Percentiles rank a stretch among this genome's conserved stretches.
These are phyloP conservation scores for Crematogaster levior DNA, from an alignment of 2,888 invertebrate species.

Conservation along the genomic window DNA sequence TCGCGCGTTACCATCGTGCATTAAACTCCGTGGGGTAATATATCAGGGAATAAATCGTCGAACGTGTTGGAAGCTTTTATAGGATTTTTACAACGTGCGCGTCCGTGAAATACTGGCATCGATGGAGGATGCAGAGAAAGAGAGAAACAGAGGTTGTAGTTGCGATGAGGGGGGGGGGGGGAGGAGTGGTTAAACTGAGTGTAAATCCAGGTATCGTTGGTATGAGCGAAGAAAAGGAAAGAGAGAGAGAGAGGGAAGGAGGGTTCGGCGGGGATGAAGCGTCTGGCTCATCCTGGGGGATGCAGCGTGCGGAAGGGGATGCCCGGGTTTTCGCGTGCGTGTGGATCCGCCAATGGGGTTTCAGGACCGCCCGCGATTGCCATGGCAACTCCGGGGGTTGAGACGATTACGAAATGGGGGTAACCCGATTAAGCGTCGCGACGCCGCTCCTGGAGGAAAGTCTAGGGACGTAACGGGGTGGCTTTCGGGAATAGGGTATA, in stretches of 20 bases:
- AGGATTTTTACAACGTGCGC: conserved; percentile 71
- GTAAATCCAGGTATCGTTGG: conserved; percentile 63
- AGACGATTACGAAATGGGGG: conserved; percentile 84
- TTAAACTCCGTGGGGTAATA: conserved; percentile 56
- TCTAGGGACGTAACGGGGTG: conserved; percentile 32
- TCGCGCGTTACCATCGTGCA: conserved; percentile 49
- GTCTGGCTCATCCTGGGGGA: conserved; percentile 66
- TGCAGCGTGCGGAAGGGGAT: conserved; percentile 65
- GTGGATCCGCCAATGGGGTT: conserved; percentile 76
- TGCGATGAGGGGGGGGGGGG: conserved; percentile 21
- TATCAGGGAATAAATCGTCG: conserved; percentile 66
- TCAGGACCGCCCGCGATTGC: conserved; percentile 77
- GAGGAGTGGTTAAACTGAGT: conserved; percentile 69
- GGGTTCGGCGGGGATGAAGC: conserved; percentile 47
- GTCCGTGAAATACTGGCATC: conserved; percentile 68
- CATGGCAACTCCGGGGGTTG: conserved; percentile 80
- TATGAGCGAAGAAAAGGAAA: conserved; percentile 22
- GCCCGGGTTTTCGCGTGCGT: conserved; percentile 71
- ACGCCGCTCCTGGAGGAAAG: conserved; percentile 61
- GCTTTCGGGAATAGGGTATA: conserved; percentile 32
- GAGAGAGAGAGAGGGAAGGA: background rate
- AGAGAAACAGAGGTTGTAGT: background rate
- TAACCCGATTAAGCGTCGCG: conserved; percentile 83
- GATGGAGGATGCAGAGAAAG: conserved; percentile 47
- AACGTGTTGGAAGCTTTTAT: conserved; percentile 73